Percentiles rank a stretch among this genome's conserved stretches.
Conservation (phyloP, 2,113 vertebrate species). For the Prunella himalayana region DNA sequence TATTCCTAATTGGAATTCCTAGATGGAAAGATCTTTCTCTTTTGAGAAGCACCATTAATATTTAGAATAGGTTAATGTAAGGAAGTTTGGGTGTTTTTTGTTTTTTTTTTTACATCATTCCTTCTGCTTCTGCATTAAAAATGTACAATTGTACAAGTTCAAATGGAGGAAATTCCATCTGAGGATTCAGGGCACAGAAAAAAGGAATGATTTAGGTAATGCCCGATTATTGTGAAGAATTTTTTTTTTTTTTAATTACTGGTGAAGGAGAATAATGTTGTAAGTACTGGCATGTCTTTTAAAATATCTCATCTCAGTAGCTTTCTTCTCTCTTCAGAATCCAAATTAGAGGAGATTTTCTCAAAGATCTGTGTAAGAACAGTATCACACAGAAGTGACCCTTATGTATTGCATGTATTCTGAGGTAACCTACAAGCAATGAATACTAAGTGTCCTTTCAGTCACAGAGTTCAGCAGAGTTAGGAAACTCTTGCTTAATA, state of each 20-base stretch:
- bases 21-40: background rate
- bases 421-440: background rate
- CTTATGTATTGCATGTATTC: background rate
- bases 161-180: background rate
- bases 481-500: constrained; percentile 26
- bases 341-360: background rate
- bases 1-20: background rate
- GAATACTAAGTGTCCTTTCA: background rate
- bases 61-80: background rate
- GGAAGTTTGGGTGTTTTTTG: background rate
- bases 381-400: background rate
- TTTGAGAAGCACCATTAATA: background rate
- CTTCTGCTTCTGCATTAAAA: background rate
- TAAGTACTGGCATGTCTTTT: background rate
- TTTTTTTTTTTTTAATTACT: background rate
- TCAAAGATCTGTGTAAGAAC: background rate
- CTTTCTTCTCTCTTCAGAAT: background rate
- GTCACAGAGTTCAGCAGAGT: background rate
- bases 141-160: background rate
- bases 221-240: background rate
- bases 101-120: background rate
- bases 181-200: background rate
- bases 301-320: background rate
- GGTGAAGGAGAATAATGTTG: background rate
- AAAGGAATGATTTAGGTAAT: background rate